Evolutionary conservation across 2,113 vertebrate genomes (phyloP).

Genomic region (Anser cygnoides): DNA sequence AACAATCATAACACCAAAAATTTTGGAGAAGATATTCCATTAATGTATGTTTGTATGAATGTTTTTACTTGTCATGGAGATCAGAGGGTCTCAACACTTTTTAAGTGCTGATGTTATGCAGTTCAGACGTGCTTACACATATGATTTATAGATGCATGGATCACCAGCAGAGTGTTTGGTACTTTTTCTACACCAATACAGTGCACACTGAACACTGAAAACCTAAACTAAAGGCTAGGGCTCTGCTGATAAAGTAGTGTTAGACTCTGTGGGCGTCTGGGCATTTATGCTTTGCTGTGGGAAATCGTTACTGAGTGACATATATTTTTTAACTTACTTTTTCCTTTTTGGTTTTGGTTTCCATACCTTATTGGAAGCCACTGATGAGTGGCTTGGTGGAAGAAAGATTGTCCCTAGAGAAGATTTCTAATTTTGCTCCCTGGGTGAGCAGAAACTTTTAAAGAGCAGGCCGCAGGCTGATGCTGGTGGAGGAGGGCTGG

Average conservation of each 20-base stretch:
- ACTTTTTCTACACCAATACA: not conserved
- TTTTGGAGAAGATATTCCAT: accelerated
- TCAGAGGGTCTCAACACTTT: not conserved
- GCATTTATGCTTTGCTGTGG: not conserved
- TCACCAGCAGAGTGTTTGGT: not conserved
- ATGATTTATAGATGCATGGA: not conserved
- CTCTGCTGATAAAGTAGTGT: not conserved
- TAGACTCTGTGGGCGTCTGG: not conserved
- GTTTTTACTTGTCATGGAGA: not conserved
- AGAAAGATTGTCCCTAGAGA: conserved; percentile 17
- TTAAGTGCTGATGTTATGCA: not conserved
- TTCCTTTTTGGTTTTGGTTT: not conserved
- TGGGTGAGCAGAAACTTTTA: conserved; percentile 22
- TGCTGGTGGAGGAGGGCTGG: conserved; percentile 31
- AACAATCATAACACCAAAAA: accelerated
- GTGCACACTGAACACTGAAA: accelerated
- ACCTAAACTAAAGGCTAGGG: no score
- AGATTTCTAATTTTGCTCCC: conserved; percentile 38
- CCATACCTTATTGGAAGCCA: not conserved
- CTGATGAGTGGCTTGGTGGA: not conserved
- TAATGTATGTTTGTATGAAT: not conserved
- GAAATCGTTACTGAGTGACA: not conserved
- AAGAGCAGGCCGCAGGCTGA: not conserved
- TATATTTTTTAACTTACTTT: not conserved
- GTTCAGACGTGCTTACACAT: not conserved